These are phyloP conservation scores for Euura lappo DNA, from an alignment of 1,140 invertebrate species.

Conservation along the genomic window DNA sequence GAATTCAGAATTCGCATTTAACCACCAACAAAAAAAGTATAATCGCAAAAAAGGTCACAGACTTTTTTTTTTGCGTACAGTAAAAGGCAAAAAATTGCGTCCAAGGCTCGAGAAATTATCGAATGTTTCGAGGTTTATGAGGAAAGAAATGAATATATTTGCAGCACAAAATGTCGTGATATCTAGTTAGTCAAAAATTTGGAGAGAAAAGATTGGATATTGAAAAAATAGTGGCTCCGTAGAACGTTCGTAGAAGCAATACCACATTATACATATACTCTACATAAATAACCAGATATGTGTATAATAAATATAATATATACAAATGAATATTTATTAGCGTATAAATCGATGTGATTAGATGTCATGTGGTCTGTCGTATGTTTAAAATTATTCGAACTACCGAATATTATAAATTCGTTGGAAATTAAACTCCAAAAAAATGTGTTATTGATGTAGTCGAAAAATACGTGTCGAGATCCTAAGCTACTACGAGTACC, in stretches of 20 bases:
- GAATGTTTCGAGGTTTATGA: slow-evolving; percentile 32
- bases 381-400: no score
- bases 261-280: slow-evolving; percentile 10
- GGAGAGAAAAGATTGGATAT: slow-evolving; percentile 24
- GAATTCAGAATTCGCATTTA: slow-evolving; percentile 5
- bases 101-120: slow-evolving; percentile 30
- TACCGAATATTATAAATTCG: no score
- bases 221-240: slow-evolving; percentile 11
- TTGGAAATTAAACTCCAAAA: neutral
- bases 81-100: neutral
- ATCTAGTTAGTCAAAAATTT: neutral
- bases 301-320: neutral
- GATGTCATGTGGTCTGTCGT: no score
- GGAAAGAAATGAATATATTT: slow-evolving; percentile 29
- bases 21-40: neutral
- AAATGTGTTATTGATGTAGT: neutral
- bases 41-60: neutral
- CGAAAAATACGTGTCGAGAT: slow-evolving; percentile 15
- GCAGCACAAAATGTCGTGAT: slow-evolving; percentile 36
- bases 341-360: no score
- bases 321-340: neutral
- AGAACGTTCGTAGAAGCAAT: slow-evolving; percentile 44
- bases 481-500: slow-evolving; percentile 29
- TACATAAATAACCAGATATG: no score
- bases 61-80: neutral